Evolutionary conservation across 2,797 vertebrate species (phyloP).

Genomic region (Euthynnus affinis): DNA sequence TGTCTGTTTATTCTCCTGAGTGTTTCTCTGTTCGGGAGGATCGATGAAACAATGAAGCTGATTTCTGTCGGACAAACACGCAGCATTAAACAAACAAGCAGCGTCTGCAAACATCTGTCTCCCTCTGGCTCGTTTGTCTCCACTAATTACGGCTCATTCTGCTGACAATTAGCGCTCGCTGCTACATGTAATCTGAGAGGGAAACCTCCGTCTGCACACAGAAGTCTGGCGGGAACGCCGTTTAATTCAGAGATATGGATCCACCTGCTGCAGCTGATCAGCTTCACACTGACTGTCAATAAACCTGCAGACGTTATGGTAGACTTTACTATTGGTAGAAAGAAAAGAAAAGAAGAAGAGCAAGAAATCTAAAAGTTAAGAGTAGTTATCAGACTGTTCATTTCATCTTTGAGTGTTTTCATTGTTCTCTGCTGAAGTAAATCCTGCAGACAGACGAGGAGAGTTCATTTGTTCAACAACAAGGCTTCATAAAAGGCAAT

Average conservation of each 20-base stretch:
- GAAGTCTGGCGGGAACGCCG: background rate
- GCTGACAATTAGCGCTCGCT: conserved; percentile 3
- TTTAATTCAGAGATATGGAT: conserved; percentile 5
- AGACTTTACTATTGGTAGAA: too few relatives aligned
- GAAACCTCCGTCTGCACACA: conserved; percentile 1
- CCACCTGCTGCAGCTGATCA: conserved; percentile 17
- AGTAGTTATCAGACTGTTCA: too few relatives aligned
- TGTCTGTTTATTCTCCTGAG: background rate
- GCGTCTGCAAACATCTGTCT: conserved; percentile 17
- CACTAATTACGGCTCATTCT: background rate
- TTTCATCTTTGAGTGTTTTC: too few relatives aligned
- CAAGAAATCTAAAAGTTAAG: too few relatives aligned
- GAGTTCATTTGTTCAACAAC: too few relatives aligned
- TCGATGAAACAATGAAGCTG: background rate
- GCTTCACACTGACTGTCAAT: background rate
- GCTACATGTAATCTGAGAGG: background rate
- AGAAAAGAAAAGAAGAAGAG: too few relatives aligned
- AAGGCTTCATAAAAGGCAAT: too few relatives aligned
- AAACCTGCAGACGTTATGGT: too few relatives aligned
- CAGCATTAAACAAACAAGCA: background rate
- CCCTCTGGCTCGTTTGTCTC: conserved; percentile 5
- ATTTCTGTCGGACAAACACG: background rate
- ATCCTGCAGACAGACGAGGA: too few relatives aligned
- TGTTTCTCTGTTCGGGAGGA: background rate
- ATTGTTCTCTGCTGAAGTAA: too few relatives aligned